A percentile compares a stretch with the other conserved stretches of the same genome.
Evolutionary conservation across 2,888 invertebrate genomes (phyloP).

Genomic region (Conomelus anceps): DNA sequence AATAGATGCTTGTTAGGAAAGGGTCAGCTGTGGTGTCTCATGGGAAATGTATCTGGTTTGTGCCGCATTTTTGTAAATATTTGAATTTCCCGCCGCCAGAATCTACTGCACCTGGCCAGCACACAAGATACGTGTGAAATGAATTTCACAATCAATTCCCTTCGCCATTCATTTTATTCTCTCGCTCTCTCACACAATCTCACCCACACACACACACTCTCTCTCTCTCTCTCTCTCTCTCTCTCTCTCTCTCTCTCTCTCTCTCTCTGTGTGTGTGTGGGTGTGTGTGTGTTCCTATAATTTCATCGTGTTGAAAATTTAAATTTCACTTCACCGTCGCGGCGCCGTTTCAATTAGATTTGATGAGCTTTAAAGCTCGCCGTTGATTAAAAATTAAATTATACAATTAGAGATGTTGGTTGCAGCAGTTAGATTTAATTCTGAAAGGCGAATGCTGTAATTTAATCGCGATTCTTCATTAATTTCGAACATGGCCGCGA

Average conservation of each 20-base stretch:
- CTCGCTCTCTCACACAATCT: background rate
- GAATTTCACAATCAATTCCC: background rate
- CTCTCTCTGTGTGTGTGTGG: background rate
- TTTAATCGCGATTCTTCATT: background rate
- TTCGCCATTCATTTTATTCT: background rate
- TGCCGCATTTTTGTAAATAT: background rate
- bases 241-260: background rate
- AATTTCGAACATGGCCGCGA: background rate
- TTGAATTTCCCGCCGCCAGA: no score
- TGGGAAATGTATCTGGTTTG: background rate
- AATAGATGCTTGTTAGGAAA: constrained; percentile 6
- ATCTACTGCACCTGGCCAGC: no score
- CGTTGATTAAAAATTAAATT: background rate
- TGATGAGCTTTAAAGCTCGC: background rate
- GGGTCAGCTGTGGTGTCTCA: background rate
- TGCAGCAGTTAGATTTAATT: no score
- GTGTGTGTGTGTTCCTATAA: background rate
- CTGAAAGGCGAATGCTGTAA: background rate
- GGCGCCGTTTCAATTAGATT: background rate
- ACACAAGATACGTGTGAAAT: background rate
- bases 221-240: background rate
- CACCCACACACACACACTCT: background rate
- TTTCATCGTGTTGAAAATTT: background rate
- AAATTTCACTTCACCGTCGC: background rate
- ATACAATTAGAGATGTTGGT: background rate